A percentile compares a stretch with the other conserved stretches of the same genome.
phyloP scores from a whole-genome alignment of 1,140 invertebrate genomes.

The Andrena cerasifolii region DNA sequence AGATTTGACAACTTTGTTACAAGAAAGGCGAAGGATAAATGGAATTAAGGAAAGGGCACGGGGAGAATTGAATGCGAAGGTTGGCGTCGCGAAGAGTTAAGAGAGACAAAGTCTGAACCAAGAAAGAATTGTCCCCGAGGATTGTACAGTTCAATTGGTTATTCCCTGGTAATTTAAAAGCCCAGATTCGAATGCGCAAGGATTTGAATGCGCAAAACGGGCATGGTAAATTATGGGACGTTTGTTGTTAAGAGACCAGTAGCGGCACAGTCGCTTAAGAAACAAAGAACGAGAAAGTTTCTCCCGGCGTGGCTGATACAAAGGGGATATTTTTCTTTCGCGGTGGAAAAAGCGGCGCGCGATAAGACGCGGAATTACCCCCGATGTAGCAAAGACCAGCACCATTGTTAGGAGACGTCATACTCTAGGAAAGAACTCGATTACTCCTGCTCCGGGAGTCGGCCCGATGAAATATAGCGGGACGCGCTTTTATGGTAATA shows the following conservation, averaged over 20 bases:
- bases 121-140: no score
- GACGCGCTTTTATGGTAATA: conserved; percentile 40
- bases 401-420: conserved; percentile 33
- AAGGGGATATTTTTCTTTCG: conserved; percentile 44
- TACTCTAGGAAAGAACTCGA: conserved; percentile 46
- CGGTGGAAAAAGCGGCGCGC: conserved; percentile 16
- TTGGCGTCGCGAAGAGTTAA: no score
- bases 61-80: background rate
- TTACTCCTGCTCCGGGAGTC: conserved; percentile 25
- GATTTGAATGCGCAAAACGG: no score
- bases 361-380: conserved; percentile 52
- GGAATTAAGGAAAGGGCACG: no score
- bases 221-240: background rate
- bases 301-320: conserved; percentile 12
- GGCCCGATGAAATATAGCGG: conserved; percentile 32
- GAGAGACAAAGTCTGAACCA: no score
- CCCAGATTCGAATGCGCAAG: no score
- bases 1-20: no score
- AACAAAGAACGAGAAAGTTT: conserved; percentile 46
- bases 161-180: no score
- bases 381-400: conserved; percentile 18
- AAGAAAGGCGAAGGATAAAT: no score
- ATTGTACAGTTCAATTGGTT: no score
- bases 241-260: background rate
- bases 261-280: conserved; percentile 27